phyloP scores from a whole-genome alignment of 2,113 vertebrate genomes.

The Motacilla alba region DNA sequence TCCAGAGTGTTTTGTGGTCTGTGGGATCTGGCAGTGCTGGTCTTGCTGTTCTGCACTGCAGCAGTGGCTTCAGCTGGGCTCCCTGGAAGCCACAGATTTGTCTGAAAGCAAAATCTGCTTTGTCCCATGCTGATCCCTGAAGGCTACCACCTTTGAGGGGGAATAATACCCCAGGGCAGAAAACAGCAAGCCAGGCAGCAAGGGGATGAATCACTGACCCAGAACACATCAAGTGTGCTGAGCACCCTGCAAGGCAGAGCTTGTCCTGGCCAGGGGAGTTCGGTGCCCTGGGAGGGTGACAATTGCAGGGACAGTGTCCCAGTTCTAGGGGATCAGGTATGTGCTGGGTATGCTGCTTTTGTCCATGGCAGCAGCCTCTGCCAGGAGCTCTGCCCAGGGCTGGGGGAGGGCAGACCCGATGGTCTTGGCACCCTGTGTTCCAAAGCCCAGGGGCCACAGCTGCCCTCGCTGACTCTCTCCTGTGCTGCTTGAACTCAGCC shows the following conservation, averaged over 20 bases:
- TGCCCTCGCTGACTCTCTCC: rapidly evolving
- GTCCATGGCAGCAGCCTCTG: background rate
- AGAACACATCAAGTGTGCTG: background rate
- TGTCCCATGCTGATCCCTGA: background rate
- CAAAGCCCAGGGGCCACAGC: background rate
- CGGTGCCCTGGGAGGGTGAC: background rate
- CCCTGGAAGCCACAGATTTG: background rate
- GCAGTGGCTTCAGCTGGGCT: background rate
- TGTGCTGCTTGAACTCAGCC: rapidly evolving
- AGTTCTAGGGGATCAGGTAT: background rate
- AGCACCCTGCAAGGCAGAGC: background rate
- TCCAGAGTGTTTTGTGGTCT: background rate
- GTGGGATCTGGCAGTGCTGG: background rate
- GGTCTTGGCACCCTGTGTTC: background rate
- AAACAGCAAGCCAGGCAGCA: background rate
- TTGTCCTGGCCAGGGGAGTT: rapidly evolving
- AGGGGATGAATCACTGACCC: background rate
- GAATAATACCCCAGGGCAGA: background rate
- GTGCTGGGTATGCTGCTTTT: background rate
- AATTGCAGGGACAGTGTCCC: background rate
- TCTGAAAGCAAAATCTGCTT: background rate
- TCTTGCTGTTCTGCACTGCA: rapidly evolving
- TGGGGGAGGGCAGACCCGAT: background rate
- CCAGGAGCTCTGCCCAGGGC: background rate
- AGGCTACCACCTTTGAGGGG: background rate